These are phyloP conservation scores for Eulithis prunata DNA, from an alignment of 2,888 invertebrate genomes.

Conservation along the genomic window DNA sequence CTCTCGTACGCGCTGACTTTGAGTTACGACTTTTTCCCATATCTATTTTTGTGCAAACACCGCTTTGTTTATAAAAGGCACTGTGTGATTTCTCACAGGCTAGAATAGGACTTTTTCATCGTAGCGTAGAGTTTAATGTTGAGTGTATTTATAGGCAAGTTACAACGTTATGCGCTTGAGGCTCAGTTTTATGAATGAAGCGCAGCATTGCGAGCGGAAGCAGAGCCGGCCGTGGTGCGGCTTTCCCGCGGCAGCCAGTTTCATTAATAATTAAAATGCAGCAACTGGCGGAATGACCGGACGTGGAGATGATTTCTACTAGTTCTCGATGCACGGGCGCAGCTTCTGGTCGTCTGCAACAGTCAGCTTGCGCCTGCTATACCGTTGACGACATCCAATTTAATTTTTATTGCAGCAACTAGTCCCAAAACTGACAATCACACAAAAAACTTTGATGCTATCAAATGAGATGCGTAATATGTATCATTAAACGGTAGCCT, in stretches of 20 bases:
- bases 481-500: constrained; percentile 73
- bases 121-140: constrained; percentile 57
- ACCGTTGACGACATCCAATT: constrained; percentile 36
- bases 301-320: constrained; percentile 81
- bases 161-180: constrained; percentile 49
- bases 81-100: constrained; percentile 39
- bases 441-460: constrained; percentile 38
- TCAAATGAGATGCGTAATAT: constrained; percentile 49
- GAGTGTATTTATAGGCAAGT: constrained; percentile 43
- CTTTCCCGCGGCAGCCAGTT: constrained; percentile 81
- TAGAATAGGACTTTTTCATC: constrained; percentile 49
- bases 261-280: constrained; percentile 84
- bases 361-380: constrained; percentile 28
- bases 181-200: constrained; percentile 81
- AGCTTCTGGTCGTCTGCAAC: constrained; percentile 55
- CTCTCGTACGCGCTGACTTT: constrained; percentile 72
- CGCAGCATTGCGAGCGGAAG: constrained; percentile 82
- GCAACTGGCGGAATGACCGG: constrained; percentile 80
- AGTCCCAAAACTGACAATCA: constrained; percentile 31
- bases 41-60: constrained; percentile 71
- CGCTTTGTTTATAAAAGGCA: constrained; percentile 49
- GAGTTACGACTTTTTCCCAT: constrained; percentile 78
- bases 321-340: constrained; percentile 61
- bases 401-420: constrained; percentile 33
- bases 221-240: constrained; percentile 79